Conservation (phyloP, 2,888 invertebrate genomes). For the Rotaria sp. region DNA sequence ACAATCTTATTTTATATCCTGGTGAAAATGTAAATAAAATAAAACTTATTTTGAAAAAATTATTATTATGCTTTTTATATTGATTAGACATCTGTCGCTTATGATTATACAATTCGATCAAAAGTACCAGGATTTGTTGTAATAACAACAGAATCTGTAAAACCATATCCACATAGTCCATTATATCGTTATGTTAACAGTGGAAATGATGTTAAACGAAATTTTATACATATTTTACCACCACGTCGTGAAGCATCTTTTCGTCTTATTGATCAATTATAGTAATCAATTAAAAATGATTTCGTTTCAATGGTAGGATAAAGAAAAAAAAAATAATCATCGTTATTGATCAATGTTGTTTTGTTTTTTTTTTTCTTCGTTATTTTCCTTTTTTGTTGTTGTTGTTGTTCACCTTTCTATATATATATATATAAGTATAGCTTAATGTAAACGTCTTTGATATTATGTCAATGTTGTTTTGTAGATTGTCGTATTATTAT, state of each 20-base stretch:
- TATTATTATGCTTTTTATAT: not conserved
- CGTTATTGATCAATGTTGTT: constrained; percentile 1
- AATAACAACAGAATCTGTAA: constrained; percentile 36
- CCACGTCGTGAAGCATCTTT: constrained; percentile 35
- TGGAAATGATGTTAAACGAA: constrained; percentile 35
- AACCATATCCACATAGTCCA: constrained; percentile 40
- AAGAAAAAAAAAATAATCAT: not conserved
- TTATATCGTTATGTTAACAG: constrained; percentile 33
- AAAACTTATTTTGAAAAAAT: not conserved
- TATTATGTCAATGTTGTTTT: not conserved
- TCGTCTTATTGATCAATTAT: constrained; percentile 28
- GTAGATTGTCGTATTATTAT: not conserved
- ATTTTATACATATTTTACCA: constrained; percentile 39
- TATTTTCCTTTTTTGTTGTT: no score
- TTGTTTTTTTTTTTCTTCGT: not conserved
- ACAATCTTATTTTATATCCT: constrained; percentile 49
- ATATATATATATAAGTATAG: not conserved
- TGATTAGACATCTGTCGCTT: not conserved
- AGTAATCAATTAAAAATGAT: not conserved
- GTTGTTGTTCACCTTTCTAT: not conserved
- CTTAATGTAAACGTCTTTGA: not conserved
- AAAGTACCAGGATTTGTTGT: constrained; percentile 37
- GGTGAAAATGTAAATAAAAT: constrained; percentile 50
- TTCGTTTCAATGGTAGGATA: not conserved
- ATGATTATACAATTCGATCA: constrained; percentile 37